A percentile compares a stretch with the other conserved stretches of the same genome.
phyloP scores from a whole-genome alignment of 2,797 vertebrate genomes.

The Denticeps clupeoides region DNA sequence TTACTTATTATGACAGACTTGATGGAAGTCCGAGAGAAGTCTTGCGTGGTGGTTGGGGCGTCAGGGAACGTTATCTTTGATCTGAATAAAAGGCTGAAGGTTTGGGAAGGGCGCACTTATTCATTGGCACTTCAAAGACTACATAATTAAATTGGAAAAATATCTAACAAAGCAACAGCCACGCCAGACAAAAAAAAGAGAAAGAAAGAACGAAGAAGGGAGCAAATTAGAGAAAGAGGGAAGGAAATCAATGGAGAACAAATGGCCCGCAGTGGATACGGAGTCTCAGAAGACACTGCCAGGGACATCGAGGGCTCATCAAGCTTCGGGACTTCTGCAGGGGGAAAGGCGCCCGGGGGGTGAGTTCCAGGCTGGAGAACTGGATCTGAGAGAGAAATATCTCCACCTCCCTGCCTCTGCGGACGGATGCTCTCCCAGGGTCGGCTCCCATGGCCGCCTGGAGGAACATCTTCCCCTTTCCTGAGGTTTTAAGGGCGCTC shows the following conservation, averaged over 20 bases:
- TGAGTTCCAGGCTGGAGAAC: background rate
- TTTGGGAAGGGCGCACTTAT: constrained; percentile 34
- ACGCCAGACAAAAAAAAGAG: constrained; percentile 27
- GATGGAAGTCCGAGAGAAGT: no score
- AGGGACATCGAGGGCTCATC: constrained; percentile 1
- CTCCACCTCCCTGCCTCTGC: no score
- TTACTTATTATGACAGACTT: no score
- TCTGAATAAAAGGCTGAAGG: constrained; percentile 45
- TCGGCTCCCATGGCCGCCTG: no score
- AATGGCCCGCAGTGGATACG: constrained; percentile 16
- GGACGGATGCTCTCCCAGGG: no score
- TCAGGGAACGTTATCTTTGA: constrained; percentile 44
- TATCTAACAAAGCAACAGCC: constrained; percentile 39
- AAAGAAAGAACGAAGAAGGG: constrained; percentile 1
- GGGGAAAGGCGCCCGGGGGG: background rate
- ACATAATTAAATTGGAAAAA: constrained; percentile 39
- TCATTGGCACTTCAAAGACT: constrained; percentile 39
- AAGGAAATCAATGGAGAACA: constrained; percentile 14
- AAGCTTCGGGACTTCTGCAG: background rate
- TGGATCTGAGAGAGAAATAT: no score
- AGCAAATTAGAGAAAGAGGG: background rate
- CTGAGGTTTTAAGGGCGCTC: no score
- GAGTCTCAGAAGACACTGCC: constrained; percentile 7
- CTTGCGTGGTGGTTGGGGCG: no score
- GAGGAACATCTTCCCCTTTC: no score